phyloP scores from a whole-genome alignment of 1,140 invertebrate species.

The Lepidurus couesii region DNA sequence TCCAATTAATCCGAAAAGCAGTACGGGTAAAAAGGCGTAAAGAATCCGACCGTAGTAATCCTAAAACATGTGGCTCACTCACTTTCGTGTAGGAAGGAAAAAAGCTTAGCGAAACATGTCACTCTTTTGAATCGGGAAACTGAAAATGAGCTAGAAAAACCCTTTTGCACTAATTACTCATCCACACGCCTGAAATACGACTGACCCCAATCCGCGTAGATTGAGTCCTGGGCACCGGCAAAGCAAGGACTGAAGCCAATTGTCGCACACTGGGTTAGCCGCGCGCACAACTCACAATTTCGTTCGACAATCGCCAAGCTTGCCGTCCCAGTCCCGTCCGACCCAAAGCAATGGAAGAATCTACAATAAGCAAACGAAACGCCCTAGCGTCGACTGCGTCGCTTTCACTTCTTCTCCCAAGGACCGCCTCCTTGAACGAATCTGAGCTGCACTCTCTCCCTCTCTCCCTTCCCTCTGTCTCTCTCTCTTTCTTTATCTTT shows the following conservation, averaged over 20 bases:
- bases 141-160: not conserved
- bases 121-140: not conserved
- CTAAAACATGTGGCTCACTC: not conserved
- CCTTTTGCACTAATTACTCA: not conserved
- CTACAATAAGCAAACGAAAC: conserved; percentile 27
- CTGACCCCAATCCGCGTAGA: not conserved
- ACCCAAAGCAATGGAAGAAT: conserved; percentile 28
- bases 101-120: not conserved
- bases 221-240: conserved; percentile 16
- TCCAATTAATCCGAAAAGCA: not conserved
- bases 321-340: not conserved
- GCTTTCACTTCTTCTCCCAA: conserved; percentile 23
- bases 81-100: not conserved
- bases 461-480: conserved; percentile 16
- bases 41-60: conserved; percentile 1
- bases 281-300: not conserved
- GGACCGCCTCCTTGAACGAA: not conserved
- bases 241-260: conserved; percentile 6
- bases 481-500: not conserved
- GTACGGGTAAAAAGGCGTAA: not conserved
- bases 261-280: conserved; percentile 6
- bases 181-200: not conserved
- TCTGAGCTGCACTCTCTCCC: not conserved
- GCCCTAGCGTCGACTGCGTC: conserved; percentile 24
- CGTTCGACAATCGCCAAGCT: conserved; percentile 24